phyloP scores from a whole-genome alignment of 2,888 invertebrate species.

The Liposcelis brunnea region DNA sequence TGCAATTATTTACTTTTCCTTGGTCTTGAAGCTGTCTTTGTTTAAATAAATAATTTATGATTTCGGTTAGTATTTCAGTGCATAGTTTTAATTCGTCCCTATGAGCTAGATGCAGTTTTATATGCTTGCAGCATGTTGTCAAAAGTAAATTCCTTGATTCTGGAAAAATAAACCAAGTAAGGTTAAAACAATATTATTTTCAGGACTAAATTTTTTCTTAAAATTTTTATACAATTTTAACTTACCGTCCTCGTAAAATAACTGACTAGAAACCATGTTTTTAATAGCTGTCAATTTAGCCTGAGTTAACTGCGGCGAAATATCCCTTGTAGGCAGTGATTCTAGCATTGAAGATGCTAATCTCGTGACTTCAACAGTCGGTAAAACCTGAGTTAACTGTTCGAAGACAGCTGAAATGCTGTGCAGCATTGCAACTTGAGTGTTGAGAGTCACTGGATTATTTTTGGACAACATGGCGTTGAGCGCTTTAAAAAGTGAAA shows the following conservation, averaged over 20 bases:
- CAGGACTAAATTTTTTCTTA: neutral
- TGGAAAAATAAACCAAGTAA: constrained; percentile 24
- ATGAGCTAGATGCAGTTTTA: constrained; percentile 63
- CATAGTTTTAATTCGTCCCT: constrained; percentile 69
- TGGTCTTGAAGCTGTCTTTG: constrained; percentile 30
- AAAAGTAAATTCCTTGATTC: constrained; percentile 73
- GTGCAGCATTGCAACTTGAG: constrained; percentile 65
- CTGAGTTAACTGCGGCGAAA: constrained; percentile 51
- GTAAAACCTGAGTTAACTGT: constrained; percentile 51
- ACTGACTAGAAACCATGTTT: constrained; percentile 54
- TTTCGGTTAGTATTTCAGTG: constrained; percentile 73
- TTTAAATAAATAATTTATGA: constrained; percentile 47
- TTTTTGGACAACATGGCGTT: constrained; percentile 56
- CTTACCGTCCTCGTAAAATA: constrained; percentile 53
- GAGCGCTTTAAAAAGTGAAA: constrained; percentile 61
- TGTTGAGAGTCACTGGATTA: constrained; percentile 56
- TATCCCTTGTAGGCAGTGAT: constrained; percentile 43
- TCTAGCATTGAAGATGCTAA: constrained; percentile 67
- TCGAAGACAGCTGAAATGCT: constrained; percentile 72
- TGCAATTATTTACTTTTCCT: constrained; percentile 40
- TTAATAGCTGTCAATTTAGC: constrained; percentile 70
- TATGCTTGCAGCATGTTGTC: constrained; percentile 66
- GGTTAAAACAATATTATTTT: neutral
- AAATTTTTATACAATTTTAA: constrained; percentile 3
- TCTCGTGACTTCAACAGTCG: constrained; percentile 60